These are phyloP conservation scores for Aphyosemion australe DNA, from an alignment of 2,113 vertebrate species.

Conservation along the genomic window DNA sequence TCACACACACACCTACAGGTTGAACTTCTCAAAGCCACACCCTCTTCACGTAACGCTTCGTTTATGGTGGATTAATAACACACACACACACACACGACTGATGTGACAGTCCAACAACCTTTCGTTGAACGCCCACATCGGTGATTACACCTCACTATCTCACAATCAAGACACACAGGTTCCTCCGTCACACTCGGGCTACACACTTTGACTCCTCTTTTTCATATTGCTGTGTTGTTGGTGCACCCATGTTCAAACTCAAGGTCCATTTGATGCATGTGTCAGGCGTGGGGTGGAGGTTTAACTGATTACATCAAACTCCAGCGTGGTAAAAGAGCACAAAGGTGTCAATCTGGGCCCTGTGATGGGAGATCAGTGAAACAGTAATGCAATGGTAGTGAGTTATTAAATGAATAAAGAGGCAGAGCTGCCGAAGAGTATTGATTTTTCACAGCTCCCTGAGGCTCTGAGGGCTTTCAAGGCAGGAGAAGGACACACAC, in stretches of 20 bases:
- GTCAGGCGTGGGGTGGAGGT: constrained; percentile 75
- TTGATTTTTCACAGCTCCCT: constrained; percentile 84
- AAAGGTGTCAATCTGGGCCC: constrained; percentile 78
- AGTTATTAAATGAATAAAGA: constrained; percentile 86
- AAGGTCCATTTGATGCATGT: constrained; percentile 77
- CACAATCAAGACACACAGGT: constrained; percentile 34
- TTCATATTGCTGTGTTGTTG: constrained; percentile 75
- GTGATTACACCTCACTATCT: constrained; percentile 12
- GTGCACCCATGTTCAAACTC: constrained; percentile 68
- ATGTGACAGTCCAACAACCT: background rate
- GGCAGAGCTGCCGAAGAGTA: constrained; percentile 81
- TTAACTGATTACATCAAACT: constrained; percentile 82
- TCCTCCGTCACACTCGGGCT: constrained; percentile 36
- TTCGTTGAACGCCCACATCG: constrained; percentile 27
- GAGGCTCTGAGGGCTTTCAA: constrained; percentile 81
- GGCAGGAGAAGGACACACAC: constrained; percentile 72
- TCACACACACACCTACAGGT: constrained; percentile 16
- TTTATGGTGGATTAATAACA: constrained; percentile 10
- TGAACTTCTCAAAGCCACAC: background rate
- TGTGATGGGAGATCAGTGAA: constrained; percentile 81
- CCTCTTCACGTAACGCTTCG: constrained; percentile 23
- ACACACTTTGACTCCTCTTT: constrained; percentile 71
- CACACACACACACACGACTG: constrained; percentile 4
- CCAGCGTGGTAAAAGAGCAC: constrained; percentile 76
- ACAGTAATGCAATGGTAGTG: constrained; percentile 83